These are phyloP conservation scores for Nesogale talazaci DNA, from an alignment of 2,113 vertebrate species.

Conservation along the genomic window DNA sequence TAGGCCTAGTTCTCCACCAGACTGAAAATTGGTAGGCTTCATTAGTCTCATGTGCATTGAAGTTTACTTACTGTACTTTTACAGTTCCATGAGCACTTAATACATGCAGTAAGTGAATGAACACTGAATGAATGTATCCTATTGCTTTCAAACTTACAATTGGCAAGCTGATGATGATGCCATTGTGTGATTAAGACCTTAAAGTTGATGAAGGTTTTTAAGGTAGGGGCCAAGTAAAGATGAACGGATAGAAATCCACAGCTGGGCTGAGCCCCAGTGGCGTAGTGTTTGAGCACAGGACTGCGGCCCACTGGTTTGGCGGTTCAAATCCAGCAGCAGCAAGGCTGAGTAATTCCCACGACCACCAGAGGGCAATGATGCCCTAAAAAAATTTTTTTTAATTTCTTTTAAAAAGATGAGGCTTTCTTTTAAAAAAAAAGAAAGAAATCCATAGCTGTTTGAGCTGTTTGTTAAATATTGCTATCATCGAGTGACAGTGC, in stretches of 20 bases:
- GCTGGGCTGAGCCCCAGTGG: no score
- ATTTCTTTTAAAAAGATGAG: no score
- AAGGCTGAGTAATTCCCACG: no score
- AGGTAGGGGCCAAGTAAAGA: constrained; percentile 7
- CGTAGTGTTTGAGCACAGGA: no score
- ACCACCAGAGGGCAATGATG: no score
- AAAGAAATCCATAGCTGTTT: no score
- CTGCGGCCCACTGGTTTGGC: no score
- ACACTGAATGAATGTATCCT: neutral
- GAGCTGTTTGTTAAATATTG: constrained; percentile 13
- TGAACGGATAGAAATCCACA: neutral
- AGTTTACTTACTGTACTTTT: neutral
- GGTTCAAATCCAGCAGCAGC: no score
- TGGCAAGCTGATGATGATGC: neutral
- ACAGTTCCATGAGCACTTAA: neutral
- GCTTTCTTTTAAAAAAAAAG: no score
- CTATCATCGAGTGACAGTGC: neutral
- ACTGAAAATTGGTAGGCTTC: no score
- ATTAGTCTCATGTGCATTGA: neutral
- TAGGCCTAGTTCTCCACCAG: neutral
- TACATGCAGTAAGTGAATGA: neutral
- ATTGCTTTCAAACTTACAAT: constrained; percentile 32
- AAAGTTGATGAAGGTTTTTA: constrained; percentile 18
- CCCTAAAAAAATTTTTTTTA: no score
- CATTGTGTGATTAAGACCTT: constrained; percentile 28